Evolutionary conservation across 2,797 vertebrate species (phyloP).

Genomic region (Syngnathus rostellatus): DNA sequence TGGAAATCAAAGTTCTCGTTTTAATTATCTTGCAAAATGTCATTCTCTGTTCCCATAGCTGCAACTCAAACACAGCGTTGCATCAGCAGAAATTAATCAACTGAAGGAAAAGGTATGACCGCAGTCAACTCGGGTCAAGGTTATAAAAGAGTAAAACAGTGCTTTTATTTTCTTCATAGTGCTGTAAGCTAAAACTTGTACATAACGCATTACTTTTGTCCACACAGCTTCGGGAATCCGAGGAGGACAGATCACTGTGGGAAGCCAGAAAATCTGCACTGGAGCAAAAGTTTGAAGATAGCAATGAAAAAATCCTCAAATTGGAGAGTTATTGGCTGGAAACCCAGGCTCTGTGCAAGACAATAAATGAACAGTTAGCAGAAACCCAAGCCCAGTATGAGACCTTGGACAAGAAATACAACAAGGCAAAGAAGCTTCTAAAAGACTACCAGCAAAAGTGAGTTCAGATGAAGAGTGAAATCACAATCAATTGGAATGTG

Average conservation of each 20-base stretch:
- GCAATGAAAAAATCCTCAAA: constrained; percentile 77
- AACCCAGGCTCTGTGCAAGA: constrained; percentile 83
- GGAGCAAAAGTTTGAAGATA: constrained; percentile 76
- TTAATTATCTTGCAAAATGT: constrained; percentile 1
- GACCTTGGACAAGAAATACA: constrained; percentile 86
- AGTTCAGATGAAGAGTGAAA: constrained; percentile 40
- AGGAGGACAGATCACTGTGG: constrained; percentile 72
- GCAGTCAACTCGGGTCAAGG: background rate
- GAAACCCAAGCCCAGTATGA: constrained; percentile 83
- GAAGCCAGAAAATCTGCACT: constrained; percentile 72
- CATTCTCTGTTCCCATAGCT: constrained; percentile 62
- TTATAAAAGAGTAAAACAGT: background rate
- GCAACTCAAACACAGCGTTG: constrained; percentile 78
- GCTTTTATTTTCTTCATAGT: background rate
- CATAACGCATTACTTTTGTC: constrained; percentile 11
- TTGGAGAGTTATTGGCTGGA: constrained; percentile 87
- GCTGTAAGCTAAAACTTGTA: background rate
- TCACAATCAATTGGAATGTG: background rate
- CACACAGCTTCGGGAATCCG: constrained; percentile 69
- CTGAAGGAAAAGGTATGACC: constrained; percentile 76
- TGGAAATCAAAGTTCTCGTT: background rate
- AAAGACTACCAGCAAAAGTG: constrained; percentile 92
- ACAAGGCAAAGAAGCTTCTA: constrained; percentile 86
- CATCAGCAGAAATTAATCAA: constrained; percentile 75
- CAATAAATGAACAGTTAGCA: constrained; percentile 77